A percentile compares a stretch with the other conserved stretches of the same genome.
phyloP scores from a whole-genome alignment of 2,888 invertebrate genomes.

The Myathropa florea region DNA sequence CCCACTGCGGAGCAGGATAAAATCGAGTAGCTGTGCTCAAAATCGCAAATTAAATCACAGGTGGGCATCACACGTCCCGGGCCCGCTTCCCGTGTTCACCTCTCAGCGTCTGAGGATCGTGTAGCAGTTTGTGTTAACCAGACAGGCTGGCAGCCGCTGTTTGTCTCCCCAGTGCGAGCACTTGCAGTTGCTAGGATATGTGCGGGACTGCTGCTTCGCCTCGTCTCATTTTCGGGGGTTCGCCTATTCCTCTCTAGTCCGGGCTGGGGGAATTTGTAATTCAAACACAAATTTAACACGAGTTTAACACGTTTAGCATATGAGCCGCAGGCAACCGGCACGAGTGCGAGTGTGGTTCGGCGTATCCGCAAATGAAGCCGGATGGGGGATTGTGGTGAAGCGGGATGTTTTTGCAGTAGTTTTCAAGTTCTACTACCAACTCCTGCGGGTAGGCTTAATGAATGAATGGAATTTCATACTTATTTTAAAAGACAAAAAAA shows the following conservation, averaged over 20 bases:
- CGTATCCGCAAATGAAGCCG: neutral
- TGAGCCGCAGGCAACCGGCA: constrained; percentile 30
- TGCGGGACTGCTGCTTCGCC: neutral
- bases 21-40: constrained; percentile 58
- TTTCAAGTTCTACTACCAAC: neutral
- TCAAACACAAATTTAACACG: constrained; percentile 68
- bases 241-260: neutral
- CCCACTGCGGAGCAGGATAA: constrained; percentile 27
- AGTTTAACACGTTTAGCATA: constrained; percentile 68
- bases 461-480: neutral
- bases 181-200: constrained; percentile 8
- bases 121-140: constrained; percentile 59
- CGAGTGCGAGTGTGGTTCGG: constrained; percentile 4
- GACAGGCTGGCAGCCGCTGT: constrained; percentile 44
- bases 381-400: neutral
- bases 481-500: neutral
- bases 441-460: neutral
- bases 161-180: neutral
- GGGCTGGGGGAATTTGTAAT: constrained; percentile 57
- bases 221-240: neutral
- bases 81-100: neutral
- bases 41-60: constrained; percentile 70
- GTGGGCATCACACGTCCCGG: constrained; percentile 44
- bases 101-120: neutral
- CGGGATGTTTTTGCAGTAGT: neutral